phyloP scores from a whole-genome alignment of 1,140 invertebrate genomes.

The Bradysia coprophila region DNA sequence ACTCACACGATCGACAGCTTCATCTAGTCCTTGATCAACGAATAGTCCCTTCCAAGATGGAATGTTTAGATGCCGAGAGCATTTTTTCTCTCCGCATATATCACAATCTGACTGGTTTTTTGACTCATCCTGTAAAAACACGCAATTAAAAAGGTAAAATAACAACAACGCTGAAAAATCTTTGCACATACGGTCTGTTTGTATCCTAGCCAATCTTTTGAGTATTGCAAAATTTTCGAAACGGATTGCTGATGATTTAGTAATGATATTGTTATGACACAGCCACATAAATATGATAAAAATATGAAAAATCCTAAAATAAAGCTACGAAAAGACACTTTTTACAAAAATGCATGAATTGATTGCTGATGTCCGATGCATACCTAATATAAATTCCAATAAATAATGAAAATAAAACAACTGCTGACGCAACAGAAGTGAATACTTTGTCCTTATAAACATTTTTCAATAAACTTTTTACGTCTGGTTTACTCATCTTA shows the following conservation, averaged over 20 bases:
- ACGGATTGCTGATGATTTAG: background rate
- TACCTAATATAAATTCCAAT: too few relatives aligned
- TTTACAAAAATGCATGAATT: too few relatives aligned
- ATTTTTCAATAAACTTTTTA: too few relatives aligned
- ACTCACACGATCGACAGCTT: conserved; percentile 1
- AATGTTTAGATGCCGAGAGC: background rate
- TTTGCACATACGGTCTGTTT: background rate
- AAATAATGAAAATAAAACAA: too few relatives aligned
- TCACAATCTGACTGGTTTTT: too few relatives aligned
- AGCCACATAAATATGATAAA: background rate
- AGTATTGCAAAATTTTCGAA: background rate
- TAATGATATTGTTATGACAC: background rate
- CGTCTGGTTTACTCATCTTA: too few relatives aligned
- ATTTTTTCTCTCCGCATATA: background rate
- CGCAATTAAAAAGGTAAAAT: too few relatives aligned
- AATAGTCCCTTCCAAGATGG: background rate
- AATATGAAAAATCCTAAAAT: background rate
- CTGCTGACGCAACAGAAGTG: too few relatives aligned
- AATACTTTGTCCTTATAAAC: too few relatives aligned
- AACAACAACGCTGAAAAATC: background rate
- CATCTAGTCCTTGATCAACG: background rate
- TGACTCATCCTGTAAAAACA: too few relatives aligned
- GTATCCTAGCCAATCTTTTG: background rate
- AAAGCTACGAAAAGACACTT: background rate
- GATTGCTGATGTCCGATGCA: too few relatives aligned